Conservation (phyloP, 2,797 vertebrate species). For the Luscinia megarhynchos region DNA sequence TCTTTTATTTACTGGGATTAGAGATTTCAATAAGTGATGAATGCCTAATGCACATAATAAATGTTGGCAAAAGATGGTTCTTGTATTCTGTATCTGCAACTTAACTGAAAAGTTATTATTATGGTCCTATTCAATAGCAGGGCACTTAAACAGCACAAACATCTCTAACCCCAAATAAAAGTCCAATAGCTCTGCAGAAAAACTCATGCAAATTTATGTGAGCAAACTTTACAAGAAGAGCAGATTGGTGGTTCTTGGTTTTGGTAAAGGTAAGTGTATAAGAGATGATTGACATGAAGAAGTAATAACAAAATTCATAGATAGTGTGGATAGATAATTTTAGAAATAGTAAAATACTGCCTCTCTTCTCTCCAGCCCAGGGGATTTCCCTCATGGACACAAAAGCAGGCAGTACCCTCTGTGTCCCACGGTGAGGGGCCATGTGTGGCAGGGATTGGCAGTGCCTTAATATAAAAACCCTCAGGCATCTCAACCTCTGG, state of each 20-base stretch:
- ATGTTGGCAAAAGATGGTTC: background rate
- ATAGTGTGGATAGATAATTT: background rate
- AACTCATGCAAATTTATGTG: background rate
- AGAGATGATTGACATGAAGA: background rate
- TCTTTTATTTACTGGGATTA: constrained; percentile 37
- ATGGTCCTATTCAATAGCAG: background rate
- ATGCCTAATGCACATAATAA: background rate
- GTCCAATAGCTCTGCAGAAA: background rate
- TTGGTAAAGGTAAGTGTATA: background rate
- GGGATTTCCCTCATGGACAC: background rate
- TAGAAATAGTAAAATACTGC: background rate
- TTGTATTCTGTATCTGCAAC: background rate
- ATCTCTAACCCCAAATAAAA: background rate
- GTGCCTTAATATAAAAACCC: background rate
- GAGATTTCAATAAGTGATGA: background rate
- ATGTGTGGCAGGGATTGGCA: rapidly evolving
- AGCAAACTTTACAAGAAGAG: background rate
- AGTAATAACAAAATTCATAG: background rate
- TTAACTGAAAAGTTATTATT: background rate
- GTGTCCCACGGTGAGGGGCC: rapidly evolving
- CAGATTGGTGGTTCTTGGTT: background rate
- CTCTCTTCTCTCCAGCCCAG: background rate
- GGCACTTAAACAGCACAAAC: background rate
- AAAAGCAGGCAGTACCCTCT: rapidly evolving
- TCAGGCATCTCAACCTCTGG: background rate